phyloP scores from a whole-genome alignment of 1,140 invertebrate species.

The Caerostris extrusa region DNA sequence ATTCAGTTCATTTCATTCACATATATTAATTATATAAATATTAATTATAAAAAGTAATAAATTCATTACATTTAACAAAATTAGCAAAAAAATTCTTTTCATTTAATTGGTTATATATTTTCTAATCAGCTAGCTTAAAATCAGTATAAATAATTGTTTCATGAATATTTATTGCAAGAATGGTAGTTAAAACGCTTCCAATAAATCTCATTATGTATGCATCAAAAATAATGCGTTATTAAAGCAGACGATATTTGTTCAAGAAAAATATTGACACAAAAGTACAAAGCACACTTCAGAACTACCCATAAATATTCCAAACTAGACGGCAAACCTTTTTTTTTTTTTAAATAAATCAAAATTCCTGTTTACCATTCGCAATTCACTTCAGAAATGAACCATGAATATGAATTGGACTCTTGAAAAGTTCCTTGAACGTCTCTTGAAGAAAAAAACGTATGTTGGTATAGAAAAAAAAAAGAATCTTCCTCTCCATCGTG shows the following conservation, averaged over 20 bases:
- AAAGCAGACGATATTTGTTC: not conserved
- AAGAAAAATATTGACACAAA: not conserved
- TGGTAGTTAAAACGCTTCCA: no score
- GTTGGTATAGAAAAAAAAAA: not conserved
- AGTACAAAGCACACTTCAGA: not conserved
- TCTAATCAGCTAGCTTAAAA: no score
- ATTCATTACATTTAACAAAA: no score
- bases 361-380: constrained; percentile 14
- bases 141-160: no score
- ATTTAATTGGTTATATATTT: no score
- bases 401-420: constrained; percentile 53
- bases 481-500: not conserved
- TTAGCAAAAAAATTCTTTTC: no score
- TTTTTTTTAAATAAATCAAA: not conserved
- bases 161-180: no score
- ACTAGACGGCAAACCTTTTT: not conserved
- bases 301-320: constrained; percentile 14
- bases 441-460: constrained; percentile 26
- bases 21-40: no score
- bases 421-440: not conserved
- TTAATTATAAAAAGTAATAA: no score
- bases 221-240: not conserved
- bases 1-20: no score
- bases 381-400: not conserved
- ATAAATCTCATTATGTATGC: no score